phyloP scores from a whole-genome alignment of 2,797 vertebrate genomes.

The Salarias fasciatus region DNA sequence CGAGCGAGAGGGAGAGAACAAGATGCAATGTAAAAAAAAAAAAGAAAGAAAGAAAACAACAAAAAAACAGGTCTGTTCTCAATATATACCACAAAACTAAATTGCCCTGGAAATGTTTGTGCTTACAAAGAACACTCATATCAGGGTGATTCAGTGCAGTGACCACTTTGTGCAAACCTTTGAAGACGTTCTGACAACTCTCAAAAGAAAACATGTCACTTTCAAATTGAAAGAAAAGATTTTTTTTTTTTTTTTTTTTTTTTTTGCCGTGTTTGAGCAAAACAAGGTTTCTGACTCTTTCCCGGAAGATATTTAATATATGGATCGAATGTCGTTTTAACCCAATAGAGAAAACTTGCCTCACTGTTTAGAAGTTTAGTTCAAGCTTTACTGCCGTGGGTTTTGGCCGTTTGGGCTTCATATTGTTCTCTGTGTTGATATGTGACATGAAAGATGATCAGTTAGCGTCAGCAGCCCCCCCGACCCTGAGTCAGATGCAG shows the following conservation, averaged over 20 bases:
- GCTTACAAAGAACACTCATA: constrained; percentile 33
- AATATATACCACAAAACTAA: constrained; percentile 35
- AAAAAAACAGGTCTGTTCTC: constrained; percentile 63
- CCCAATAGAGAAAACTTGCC: background rate
- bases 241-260: background rate
- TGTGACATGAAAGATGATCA: background rate
- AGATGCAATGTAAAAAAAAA: constrained; percentile 30
- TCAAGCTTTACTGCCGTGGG: background rate
- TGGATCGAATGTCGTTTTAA: constrained; percentile 8
- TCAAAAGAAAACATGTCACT: constrained; percentile 20
- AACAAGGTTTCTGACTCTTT: constrained; percentile 15
- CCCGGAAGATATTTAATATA: background rate
- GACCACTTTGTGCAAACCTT: constrained; percentile 49
- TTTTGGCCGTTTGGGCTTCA: background rate
- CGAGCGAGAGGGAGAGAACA: constrained; percentile 9
- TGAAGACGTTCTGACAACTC: constrained; percentile 35
- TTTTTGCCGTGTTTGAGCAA: constrained; percentile 14
- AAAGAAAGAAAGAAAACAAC: too few species aligned
- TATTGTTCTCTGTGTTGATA: background rate
- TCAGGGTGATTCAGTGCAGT: constrained; percentile 37
- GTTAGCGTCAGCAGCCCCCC: constrained; percentile 13
- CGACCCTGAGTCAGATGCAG: constrained; percentile 15
- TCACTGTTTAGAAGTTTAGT: constrained; percentile 3
- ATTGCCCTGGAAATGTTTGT: constrained; percentile 55
- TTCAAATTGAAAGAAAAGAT: constrained; percentile 32